phyloP scores from a whole-genome alignment of 2,888 invertebrate species.

The Patella caerulea region DNA sequence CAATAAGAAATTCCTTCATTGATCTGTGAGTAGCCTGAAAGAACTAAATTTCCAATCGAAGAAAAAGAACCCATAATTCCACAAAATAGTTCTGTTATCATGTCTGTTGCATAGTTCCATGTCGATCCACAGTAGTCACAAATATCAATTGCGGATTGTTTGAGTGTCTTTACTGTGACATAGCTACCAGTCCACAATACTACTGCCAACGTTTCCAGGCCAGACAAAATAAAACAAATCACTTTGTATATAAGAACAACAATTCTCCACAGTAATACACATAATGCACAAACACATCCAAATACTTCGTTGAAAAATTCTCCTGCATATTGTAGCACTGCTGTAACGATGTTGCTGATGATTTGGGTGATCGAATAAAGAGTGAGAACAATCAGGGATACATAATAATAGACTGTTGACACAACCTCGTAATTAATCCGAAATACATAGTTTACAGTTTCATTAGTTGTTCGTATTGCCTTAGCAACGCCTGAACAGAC shows the following conservation, averaged over 20 bases:
- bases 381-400: conserved; percentile 7
- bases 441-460: conserved; percentile 20
- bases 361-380: conserved; percentile 1
- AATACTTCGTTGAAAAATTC: conserved; percentile 37
- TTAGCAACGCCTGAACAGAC: conserved; percentile 20
- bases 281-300: conserved; percentile 28
- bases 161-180: conserved; percentile 28
- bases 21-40: conserved; percentile 11
- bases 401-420: conserved; percentile 20
- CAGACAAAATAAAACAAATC: conserved; percentile 29
- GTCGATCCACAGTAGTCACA: conserved; percentile 29
- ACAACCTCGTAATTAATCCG: conserved; percentile 29
- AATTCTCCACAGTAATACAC: conserved; percentile 34
- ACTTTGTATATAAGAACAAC: conserved; percentile 32
- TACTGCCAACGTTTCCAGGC: conserved; percentile 29
- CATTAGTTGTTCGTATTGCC: conserved; percentile 19
- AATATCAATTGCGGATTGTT: conserved; percentile 31
- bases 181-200: conserved; percentile 35
- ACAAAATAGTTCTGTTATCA: conserved; percentile 13
- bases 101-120: conserved; percentile 25
- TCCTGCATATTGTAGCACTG: conserved; percentile 21
- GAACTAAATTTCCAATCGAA: conserved; percentile 23
- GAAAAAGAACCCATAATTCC: conserved; percentile 26
- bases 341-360: conserved; percentile 7
- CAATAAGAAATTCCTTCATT: conserved; percentile 7